Evolutionary conservation across 2,797 vertebrate species (phyloP).

Genomic region (Tragelaphus oryx): DNA sequence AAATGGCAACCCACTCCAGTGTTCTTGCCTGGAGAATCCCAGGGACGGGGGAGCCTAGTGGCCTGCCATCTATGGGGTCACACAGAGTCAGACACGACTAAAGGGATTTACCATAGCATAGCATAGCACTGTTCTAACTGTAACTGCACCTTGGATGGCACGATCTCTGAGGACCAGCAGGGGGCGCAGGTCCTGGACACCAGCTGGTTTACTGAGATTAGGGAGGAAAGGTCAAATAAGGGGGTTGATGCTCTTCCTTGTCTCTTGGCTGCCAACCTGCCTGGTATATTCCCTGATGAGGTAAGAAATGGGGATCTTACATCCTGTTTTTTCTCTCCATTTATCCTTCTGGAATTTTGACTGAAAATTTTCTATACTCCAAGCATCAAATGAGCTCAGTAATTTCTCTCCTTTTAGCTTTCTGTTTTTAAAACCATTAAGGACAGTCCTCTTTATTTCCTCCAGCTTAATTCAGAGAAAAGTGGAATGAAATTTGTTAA

Average conservation of each 20-base stretch:
- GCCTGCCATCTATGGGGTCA: too few relatives aligned
- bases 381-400: not conserved
- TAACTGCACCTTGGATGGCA: not conserved
- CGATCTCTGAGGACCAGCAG: not conserved
- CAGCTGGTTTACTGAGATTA: not conserved
- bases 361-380: not conserved
- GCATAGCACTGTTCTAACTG: not conserved
- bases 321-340: not conserved
- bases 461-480: not conserved
- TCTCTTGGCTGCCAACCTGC: not conserved
- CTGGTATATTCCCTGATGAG: not conserved
- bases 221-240: not conserved
- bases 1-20: too few relatives aligned
- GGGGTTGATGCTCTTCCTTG: not conserved
- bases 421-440: not conserved
- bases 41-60: too few relatives aligned
- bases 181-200: not conserved
- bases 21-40: too few relatives aligned
- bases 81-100: fast-evolving
- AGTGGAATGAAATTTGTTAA: slow-evolving; percentile 22
- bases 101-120: too few relatives aligned
- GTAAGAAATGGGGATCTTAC: not conserved
- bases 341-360: not conserved
- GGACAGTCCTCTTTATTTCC: not conserved
- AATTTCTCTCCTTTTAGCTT: not conserved